Evolutionary conservation across 2,888 invertebrate genomes (phyloP).

Genomic region (Drosophila suboccidentalis): DNA sequence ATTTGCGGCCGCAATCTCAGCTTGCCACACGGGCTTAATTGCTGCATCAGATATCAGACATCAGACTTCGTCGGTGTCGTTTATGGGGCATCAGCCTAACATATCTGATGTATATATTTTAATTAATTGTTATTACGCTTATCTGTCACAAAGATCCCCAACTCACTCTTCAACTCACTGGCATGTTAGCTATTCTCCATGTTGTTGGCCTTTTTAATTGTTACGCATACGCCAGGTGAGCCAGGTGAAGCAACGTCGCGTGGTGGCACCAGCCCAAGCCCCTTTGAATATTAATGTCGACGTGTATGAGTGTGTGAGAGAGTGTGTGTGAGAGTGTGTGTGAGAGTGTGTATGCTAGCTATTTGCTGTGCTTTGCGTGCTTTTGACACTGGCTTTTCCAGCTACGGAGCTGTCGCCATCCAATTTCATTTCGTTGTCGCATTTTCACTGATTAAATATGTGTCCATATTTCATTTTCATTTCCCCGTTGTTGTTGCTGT

Average conservation of each 20-base stretch:
- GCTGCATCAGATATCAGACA: constrained; percentile 49
- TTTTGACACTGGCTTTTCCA: constrained; percentile 46
- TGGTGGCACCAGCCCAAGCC: constrained; percentile 28
- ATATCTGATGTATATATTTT: constrained; percentile 61
- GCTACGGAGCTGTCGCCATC: constrained; percentile 32
- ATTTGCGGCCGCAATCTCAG: constrained; percentile 37
- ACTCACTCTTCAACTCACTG: background rate
- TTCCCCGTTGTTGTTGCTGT: constrained; percentile 10
- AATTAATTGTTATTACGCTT: constrained; percentile 77
- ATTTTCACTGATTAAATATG: constrained; percentile 57
- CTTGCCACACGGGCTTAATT: constrained; percentile 32
- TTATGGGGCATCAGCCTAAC: constrained; percentile 22
- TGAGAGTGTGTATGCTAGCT: constrained; percentile 22
- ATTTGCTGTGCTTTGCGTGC: constrained; percentile 50
- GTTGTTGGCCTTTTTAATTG: constrained; percentile 66
- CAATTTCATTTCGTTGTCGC: constrained; percentile 48
- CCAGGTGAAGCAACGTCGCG: background rate
- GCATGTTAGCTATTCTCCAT: constrained; percentile 40
- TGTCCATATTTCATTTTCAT: constrained; percentile 44
- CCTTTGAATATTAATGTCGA: constrained; percentile 69
- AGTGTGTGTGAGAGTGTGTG: constrained; percentile 14
- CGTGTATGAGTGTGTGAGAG: constrained; percentile 5
- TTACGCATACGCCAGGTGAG: constrained; percentile 71
- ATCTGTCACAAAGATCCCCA: constrained; percentile 60
- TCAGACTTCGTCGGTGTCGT: constrained; percentile 28